phyloP scores from a whole-genome alignment of 2,113 vertebrate species.

The Eptesicus fuscus region DNA sequence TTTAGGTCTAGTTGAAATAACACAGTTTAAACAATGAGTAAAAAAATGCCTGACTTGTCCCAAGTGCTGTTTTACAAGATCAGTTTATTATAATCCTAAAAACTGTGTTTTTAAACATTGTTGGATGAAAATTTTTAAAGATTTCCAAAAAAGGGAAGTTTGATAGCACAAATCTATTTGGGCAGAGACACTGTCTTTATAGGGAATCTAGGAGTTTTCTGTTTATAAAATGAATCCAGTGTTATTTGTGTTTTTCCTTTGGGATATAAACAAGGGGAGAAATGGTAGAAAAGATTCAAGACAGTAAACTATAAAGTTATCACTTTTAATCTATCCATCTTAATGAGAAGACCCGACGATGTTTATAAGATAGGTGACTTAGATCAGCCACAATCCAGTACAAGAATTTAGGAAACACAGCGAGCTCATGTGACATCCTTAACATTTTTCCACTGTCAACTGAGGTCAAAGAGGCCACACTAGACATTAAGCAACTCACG shows the following conservation, averaged over 20 bases:
- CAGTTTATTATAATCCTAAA: constrained; percentile 48
- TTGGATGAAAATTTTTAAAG: constrained; percentile 28
- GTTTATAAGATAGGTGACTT: not conserved
- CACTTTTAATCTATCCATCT: not conserved
- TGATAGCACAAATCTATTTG: constrained; percentile 50
- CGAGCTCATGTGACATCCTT: not conserved
- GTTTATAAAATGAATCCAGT: constrained; percentile 46
- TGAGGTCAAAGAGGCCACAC: not conserved
- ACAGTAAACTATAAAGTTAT: not conserved
- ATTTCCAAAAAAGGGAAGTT: constrained; percentile 66
- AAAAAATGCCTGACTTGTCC: constrained; percentile 40
- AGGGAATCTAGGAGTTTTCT: constrained; percentile 52
- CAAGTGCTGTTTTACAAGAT: constrained; percentile 28
- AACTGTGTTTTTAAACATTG: constrained; percentile 62
- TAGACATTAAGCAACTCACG: not conserved
- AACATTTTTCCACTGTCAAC: not conserved
- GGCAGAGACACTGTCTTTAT: not conserved
- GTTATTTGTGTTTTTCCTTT: constrained; percentile 55
- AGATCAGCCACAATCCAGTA: not conserved
- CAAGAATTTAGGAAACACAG: not conserved
- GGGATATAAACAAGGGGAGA: constrained; percentile 43
- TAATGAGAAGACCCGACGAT: not conserved
- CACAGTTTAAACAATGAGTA: constrained; percentile 51
- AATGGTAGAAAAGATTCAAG: not conserved
- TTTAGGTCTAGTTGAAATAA: constrained; percentile 46